Percentiles rank a stretch among this genome's conserved stretches.
Conservation (phyloP, 2,797 vertebrate genomes). For the Lagocephalus sceleratus region DNA sequence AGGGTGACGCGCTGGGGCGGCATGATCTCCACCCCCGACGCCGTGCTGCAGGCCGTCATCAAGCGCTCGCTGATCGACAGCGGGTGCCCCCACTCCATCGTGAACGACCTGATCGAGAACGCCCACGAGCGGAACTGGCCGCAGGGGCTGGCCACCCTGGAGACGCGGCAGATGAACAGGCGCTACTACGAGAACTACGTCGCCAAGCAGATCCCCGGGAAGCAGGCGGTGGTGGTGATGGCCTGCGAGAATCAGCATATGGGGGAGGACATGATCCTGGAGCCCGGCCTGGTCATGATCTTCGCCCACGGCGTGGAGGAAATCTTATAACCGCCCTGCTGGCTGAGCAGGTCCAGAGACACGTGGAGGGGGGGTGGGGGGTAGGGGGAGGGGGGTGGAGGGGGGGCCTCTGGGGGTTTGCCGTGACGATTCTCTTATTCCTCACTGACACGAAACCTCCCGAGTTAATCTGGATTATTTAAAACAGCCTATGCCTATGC, state of each 20-base stretch:
- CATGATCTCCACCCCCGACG: slow-evolving; percentile 97
- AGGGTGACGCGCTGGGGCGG: slow-evolving; percentile 97
- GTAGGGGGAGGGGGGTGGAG: background rate
- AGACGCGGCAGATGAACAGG: slow-evolving; percentile 97
- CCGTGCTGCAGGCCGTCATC: slow-evolving; percentile 95
- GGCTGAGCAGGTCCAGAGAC: slow-evolving; percentile 37
- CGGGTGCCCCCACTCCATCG: slow-evolving; percentile 94
- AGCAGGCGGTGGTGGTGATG: slow-evolving; percentile 98
- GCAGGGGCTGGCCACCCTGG: slow-evolving; percentile 94
- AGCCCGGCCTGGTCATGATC: slow-evolving; percentile 97
- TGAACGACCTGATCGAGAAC: slow-evolving; percentile 96
- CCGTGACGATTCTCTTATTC: slow-evolving; percentile 30
- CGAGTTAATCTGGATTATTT: slow-evolving; percentile 56
- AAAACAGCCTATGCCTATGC: slow-evolving; percentile 63
- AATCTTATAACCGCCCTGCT: slow-evolving; percentile 77
- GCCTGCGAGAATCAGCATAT: slow-evolving; percentile 99
- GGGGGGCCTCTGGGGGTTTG: slow-evolving; percentile 31
- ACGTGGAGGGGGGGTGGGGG: slow-evolving; percentile 24
- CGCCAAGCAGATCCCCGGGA: slow-evolving; percentile 96
- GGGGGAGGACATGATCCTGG: slow-evolving; percentile 98
- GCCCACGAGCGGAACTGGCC: slow-evolving; percentile 98
- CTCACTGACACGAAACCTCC: slow-evolving; percentile 31
- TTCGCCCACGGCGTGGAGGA: slow-evolving; percentile 97
- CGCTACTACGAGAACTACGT: slow-evolving; percentile 99
- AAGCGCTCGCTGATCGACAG: slow-evolving; percentile 97